Evolutionary conservation across 2,797 vertebrate species (phyloP).

Genomic region (Antrozous pallidus): DNA sequence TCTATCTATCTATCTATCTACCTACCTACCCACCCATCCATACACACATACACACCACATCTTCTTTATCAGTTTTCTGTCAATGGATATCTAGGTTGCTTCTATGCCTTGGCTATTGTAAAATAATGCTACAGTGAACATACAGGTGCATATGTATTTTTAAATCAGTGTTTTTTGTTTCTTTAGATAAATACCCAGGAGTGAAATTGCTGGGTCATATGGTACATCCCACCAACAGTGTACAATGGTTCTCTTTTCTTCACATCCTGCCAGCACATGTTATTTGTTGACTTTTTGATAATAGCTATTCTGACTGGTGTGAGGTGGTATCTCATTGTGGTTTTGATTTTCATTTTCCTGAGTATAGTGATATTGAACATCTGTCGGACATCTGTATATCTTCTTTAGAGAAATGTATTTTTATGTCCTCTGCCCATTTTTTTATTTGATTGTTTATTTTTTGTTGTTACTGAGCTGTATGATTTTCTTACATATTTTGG

Average conservation of each 20-base stretch:
- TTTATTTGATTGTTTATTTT: neutral
- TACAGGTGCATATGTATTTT: neutral
- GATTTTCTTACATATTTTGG: neutral
- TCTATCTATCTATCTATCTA: no score
- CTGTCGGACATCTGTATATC: neutral
- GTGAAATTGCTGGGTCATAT: neutral
- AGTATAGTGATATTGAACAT: neutral
- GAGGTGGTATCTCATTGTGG: neutral
- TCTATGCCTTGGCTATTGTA: neutral
- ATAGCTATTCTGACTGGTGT: neutral
- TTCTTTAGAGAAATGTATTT: neutral
- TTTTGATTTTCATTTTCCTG: neutral
- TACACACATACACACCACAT: neutral
- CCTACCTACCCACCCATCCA: no score
- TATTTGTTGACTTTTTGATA: neutral
- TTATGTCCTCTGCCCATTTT: neutral
- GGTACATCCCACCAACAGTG: neutral
- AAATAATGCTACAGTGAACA: neutral
- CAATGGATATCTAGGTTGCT: neutral
- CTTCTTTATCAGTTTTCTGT: neutral
- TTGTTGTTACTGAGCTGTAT: neutral
- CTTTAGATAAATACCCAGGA: neutral
- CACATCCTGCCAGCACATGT: neutral
- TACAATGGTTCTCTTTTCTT: neutral
- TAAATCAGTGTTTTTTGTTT: neutral